These are phyloP conservation scores for Ctenoplectra terminalis DNA, from an alignment of 1,140 invertebrate genomes.

Conservation along the genomic window DNA sequence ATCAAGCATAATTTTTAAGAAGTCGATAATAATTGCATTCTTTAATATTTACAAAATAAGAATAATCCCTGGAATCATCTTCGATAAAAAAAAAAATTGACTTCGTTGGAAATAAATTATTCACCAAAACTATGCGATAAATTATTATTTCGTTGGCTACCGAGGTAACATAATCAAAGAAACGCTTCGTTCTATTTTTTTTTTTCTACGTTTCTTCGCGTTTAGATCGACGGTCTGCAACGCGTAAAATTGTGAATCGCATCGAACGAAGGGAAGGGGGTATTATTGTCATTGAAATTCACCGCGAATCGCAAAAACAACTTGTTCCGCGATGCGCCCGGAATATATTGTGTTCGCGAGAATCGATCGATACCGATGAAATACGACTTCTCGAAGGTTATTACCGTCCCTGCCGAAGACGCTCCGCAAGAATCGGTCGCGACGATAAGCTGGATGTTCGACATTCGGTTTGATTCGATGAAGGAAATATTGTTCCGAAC, in stretches of 20 bases:
- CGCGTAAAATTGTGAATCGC: constrained; percentile 28
- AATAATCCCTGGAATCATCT: no score
- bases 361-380: constrained; percentile 4
- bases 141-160: no score
- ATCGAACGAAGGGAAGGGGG: background rate
- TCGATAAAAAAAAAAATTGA: no score
- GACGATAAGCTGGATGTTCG: background rate
- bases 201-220: background rate
- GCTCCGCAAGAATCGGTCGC: background rate
- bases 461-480: background rate
- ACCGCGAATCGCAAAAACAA: constrained; percentile 11
- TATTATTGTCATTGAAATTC: constrained; percentile 26
- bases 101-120: no score
- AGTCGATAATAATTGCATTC: no score
- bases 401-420: background rate
- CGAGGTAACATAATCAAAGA: no score
- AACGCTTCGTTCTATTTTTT: no score
- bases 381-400: constrained; percentile 1
- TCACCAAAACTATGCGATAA: no score
- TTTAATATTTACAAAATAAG: no score
- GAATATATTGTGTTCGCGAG: background rate
- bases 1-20: no score
- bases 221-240: background rate
- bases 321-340: background rate
- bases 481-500: background rate